phyloP scores from a whole-genome alignment of 2,888 invertebrate genomes.

The Mycalesis mineus region DNA sequence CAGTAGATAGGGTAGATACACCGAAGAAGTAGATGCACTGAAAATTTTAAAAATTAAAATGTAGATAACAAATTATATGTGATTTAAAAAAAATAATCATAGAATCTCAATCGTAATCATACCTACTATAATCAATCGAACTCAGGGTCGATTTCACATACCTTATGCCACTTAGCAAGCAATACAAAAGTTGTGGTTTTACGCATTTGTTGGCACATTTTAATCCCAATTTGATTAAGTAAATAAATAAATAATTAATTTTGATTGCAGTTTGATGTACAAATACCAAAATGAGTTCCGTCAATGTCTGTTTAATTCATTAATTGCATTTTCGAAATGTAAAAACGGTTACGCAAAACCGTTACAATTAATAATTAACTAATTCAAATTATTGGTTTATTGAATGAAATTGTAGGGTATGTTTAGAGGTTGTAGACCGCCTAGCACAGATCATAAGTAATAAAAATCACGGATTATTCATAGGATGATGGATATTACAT shows the following conservation, averaged over 20 bases:
- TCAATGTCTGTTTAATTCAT: not conserved
- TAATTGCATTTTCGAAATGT: not conserved
- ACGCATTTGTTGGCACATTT: not conserved
- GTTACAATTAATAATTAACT: not conserved
- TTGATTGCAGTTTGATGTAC: not conserved
- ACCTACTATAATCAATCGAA: no score
- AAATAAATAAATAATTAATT: not conserved
- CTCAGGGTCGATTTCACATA: no score
- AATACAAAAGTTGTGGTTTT: not conserved
- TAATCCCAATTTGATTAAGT: not conserved
- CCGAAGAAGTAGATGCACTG: no score
- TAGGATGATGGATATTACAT: no score
- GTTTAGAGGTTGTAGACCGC: no score
- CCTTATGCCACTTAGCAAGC: not conserved
- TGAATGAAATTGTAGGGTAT: not conserved
- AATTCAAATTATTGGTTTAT: not conserved
- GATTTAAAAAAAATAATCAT: no score
- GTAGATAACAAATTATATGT: no score
- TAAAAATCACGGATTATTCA: no score
- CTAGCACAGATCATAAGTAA: no score
- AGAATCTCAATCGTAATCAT: no score
- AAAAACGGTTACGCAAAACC: not conserved
- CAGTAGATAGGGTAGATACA: no score
- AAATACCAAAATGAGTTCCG: conserved; percentile 1
- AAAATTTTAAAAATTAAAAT: no score